phyloP scores from a whole-genome alignment of 2,113 vertebrate genomes.

The Pomatorhinus ruficollis region DNA sequence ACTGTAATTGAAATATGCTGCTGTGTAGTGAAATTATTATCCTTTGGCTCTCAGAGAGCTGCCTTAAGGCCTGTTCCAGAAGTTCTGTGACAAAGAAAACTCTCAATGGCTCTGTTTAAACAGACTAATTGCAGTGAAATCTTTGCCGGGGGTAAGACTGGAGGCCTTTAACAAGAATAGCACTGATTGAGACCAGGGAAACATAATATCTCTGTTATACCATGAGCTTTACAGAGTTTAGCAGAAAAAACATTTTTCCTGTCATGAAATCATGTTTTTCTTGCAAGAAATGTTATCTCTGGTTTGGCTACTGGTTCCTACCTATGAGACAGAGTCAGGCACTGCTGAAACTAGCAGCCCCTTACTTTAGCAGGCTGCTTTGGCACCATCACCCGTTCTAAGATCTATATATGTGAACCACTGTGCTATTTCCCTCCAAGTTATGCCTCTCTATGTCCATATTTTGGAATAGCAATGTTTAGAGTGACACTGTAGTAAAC shows the following conservation, averaged over 20 bases:
- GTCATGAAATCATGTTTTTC: neutral
- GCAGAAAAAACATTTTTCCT: neutral
- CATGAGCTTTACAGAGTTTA: neutral
- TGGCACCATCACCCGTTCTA: neutral
- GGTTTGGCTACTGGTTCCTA: neutral
- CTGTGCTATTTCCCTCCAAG: neutral
- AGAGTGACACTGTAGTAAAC: neutral
- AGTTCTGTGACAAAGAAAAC: constrained; percentile 38
- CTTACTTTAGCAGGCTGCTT: neutral
- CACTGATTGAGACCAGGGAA: neutral
- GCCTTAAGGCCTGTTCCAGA: constrained; percentile 17
- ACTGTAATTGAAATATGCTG: neutral
- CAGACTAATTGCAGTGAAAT: constrained; percentile 42
- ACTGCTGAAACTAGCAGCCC: neutral
- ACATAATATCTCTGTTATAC: neutral
- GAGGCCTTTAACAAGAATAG: neutral
- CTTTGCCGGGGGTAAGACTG: constrained; percentile 24
- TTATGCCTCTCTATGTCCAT: neutral
- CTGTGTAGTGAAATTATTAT: constrained; percentile 19
- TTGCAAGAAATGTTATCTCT: constrained; percentile 19
- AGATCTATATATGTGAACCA: neutral
- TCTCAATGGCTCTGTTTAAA: constrained; percentile 43
- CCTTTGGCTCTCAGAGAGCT: neutral
- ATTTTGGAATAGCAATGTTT: neutral
- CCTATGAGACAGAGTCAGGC: neutral